Evolutionary conservation across 2,888 invertebrate genomes (phyloP).

Genomic region (Heliconius cydno): DNA sequence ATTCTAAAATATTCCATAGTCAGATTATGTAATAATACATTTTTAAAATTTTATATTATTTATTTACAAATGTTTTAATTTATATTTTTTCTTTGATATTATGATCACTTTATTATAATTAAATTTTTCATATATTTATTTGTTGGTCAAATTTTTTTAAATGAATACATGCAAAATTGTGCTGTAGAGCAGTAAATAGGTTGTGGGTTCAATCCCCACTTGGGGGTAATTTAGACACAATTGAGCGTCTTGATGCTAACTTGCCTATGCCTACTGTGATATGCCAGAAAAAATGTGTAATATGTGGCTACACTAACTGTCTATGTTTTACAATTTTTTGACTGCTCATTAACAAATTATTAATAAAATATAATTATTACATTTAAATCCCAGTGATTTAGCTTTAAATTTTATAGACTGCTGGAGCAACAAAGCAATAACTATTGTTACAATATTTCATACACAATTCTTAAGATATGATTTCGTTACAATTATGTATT

Average conservation of each 20-base stretch:
- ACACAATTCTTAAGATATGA: neutral
- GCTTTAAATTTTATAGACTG: conserved; percentile 18
- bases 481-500: neutral
- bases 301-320: neutral
- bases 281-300: neutral
- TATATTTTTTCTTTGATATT: neutral
- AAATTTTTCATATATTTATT: neutral
- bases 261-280: too few relatives aligned
- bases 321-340: neutral
- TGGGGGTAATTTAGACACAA: too few relatives aligned
- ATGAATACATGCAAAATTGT: neutral
- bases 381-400: conserved; percentile 7
- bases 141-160: neutral
- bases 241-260: too few relatives aligned
- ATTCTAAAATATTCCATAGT: neutral
- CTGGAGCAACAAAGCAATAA: conserved; percentile 30
- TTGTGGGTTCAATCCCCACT: neutral
- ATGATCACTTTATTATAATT: neutral
- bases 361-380: neutral
- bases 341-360: neutral
- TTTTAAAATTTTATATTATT: conserved; percentile 1
- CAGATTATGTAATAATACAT: neutral
- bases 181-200: neutral
- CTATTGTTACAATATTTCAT: neutral
- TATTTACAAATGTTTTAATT: neutral